Base-by-base conservation (phyloP, 1,140 invertebrate species). In the Octopus bimaculoides region DNA sequence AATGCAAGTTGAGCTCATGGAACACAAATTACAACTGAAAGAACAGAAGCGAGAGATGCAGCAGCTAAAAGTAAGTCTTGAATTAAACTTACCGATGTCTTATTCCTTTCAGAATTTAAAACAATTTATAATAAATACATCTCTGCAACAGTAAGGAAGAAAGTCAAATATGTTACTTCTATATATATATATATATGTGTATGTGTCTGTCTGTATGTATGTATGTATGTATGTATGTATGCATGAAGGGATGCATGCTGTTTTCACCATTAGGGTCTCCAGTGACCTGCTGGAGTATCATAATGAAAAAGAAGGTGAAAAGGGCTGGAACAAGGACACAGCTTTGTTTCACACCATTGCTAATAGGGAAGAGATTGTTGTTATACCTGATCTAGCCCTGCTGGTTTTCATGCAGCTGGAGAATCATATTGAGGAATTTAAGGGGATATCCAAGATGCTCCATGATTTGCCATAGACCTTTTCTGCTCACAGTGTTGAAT, bases 21-120 rank as follows among this genome's bases (percentile, higher is more conserved):
- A 89, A 78, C 85, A 89, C 66, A 89, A 89, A 83, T 93, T 96
- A 84, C 94, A 95, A 85, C 94, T 98, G 56, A 95, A 94, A 87
- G 96, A 97, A 90, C 94, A 96, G 82, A 96, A 96, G 90, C 91
- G 95, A 82, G 96, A 98, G 90, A 91, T 98, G 83, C 93, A 95
- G 85, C 89, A 97, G 41, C 89, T 98, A 8, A 96, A 96, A 90
- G 94, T 95, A 89, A 85, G 74, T 17, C 54, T 14, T 77, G n/a
- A 12, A 14, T 12, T 52, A 75, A 20, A 54, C 26, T 71, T 52
- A 52, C 41, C 12, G 10, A n/a, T 9, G 54, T 54, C 17, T 26
- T 76, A 75, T 79, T 20, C 3, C 17, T 54, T 26, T 71, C n/a
- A 41, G 26, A 41, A 41, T 41, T 41, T 41, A 41, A 41, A 41